Evolutionary conservation across 2,797 vertebrate genomes (phyloP).

Genomic region (Pogoniulus pusillus): DNA sequence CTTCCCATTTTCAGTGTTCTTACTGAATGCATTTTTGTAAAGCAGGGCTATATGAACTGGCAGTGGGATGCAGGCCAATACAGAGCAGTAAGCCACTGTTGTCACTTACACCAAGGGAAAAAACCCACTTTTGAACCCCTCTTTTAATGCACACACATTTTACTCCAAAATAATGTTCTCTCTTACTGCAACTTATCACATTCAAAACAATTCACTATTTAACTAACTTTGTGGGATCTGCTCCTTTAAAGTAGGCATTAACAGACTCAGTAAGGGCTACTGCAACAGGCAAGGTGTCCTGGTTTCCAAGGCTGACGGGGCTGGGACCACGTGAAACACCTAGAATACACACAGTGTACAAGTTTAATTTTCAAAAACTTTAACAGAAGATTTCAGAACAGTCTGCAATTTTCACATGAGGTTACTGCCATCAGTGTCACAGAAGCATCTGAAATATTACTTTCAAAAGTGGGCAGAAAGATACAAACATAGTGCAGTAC

Average conservation of each 20-base stretch:
- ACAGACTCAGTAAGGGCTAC: slow-evolving; percentile 97
- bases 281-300: slow-evolving; percentile 94
- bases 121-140: background rate
- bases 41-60: background rate
- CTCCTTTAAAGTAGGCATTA: slow-evolving; percentile 99
- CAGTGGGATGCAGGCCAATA: background rate
- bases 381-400: slow-evolving; percentile 6
- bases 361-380: slow-evolving; percentile 58
- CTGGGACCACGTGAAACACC: slow-evolving; percentile 97
- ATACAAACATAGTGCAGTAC: background rate
- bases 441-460: background rate
- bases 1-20: background rate
- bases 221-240: slow-evolving; percentile 95
- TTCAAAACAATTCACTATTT: slow-evolving; percentile 29
- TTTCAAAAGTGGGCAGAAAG: background rate
- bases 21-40: background rate
- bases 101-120: background rate
- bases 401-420: slow-evolving; percentile 17
- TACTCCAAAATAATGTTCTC: background rate
- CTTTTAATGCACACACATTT: background rate
- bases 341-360: slow-evolving; percentile 74
- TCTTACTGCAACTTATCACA: background rate
- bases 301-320: slow-evolving; percentile 93
- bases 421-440: background rate
- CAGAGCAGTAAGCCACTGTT: background rate